Percentiles rank a stretch among this genome's conserved stretches.
Conservation (phyloP, 2,888 invertebrate species). For the Dicyrtomina minuta region DNA sequence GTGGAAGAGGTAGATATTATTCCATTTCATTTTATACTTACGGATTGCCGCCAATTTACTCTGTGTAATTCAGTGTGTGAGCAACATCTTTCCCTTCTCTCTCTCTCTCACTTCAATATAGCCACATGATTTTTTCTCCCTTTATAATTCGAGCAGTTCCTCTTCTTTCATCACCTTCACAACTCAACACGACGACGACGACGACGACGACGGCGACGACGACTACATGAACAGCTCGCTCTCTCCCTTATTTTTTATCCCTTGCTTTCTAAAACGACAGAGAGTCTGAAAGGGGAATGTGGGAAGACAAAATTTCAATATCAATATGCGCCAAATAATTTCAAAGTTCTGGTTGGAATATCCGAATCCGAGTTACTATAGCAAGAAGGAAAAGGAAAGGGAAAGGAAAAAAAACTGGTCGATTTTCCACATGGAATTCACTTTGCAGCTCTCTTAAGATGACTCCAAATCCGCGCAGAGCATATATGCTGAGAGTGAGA, state of each 20-base stretch:
- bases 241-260: slow-evolving; percentile 8
- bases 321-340: slow-evolving; percentile 33
- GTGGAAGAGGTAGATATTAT: too few relatives aligned
- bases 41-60: background rate
- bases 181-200: background rate
- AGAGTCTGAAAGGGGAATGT: background rate
- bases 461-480: slow-evolving; percentile 22
- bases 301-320: slow-evolving; percentile 28
- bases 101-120: background rate
- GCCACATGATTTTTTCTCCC: background rate
- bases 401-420: slow-evolving; percentile 5
- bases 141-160: background rate
- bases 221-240: too few relatives aligned
- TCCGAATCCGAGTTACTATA: background rate
- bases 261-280: slow-evolving; percentile 2
- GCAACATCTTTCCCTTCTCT: background rate
- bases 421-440: slow-evolving; percentile 29
- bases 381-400: background rate
- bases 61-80: slow-evolving; percentile 14
- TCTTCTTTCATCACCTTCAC: background rate
- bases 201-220: too few relatives aligned
- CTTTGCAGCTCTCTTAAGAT: slow-evolving; percentile 29
- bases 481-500: background rate
- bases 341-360: slow-evolving; percentile 20
- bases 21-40: too few relatives aligned